These are phyloP conservation scores for Oxytorus armatus DNA, from an alignment of 2,888 invertebrate genomes.

Conservation along the genomic window DNA sequence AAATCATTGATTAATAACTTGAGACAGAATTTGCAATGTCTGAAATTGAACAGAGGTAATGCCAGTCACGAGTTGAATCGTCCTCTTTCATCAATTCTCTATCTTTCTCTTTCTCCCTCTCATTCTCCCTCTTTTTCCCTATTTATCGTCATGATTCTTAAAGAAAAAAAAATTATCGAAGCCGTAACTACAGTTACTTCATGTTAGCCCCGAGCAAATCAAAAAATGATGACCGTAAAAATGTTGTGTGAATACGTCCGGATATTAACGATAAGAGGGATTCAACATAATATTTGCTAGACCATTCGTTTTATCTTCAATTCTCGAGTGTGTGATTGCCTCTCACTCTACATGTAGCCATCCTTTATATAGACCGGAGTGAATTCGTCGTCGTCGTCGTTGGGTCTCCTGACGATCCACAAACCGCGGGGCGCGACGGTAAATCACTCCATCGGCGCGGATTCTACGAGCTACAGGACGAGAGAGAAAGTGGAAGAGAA, in stretches of 20 bases:
- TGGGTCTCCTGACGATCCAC: slow-evolving; percentile 46
- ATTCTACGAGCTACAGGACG: slow-evolving; percentile 29
- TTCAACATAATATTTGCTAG: slow-evolving; percentile 48
- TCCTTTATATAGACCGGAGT: slow-evolving; percentile 30
- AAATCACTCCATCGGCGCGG: slow-evolving; percentile 53
- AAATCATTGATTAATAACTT: background rate
- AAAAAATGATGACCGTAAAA: slow-evolving; percentile 32
- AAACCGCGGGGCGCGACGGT: slow-evolving; percentile 44
- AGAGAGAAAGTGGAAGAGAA: slow-evolving; percentile 42
- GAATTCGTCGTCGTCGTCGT: slow-evolving; percentile 56
- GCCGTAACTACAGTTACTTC: background rate
- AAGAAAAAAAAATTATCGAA: slow-evolving; percentile 12
- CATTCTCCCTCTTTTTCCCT: background rate
- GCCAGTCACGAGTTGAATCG: background rate
- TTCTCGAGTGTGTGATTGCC: slow-evolving; percentile 46
- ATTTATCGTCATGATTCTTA: background rate
- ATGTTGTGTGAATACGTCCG: slow-evolving; percentile 33
- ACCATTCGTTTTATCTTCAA: slow-evolving; percentile 50
- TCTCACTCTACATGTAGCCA: slow-evolving; percentile 38
- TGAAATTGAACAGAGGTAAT: background rate
- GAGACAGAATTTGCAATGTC: background rate
- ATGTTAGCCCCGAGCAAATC: background rate
- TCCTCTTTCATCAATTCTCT: background rate
- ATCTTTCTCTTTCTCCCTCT: background rate
- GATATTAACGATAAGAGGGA: slow-evolving; percentile 39